phyloP scores from a whole-genome alignment of 2,113 vertebrate genomes.

The Platichthys stellatus region DNA sequence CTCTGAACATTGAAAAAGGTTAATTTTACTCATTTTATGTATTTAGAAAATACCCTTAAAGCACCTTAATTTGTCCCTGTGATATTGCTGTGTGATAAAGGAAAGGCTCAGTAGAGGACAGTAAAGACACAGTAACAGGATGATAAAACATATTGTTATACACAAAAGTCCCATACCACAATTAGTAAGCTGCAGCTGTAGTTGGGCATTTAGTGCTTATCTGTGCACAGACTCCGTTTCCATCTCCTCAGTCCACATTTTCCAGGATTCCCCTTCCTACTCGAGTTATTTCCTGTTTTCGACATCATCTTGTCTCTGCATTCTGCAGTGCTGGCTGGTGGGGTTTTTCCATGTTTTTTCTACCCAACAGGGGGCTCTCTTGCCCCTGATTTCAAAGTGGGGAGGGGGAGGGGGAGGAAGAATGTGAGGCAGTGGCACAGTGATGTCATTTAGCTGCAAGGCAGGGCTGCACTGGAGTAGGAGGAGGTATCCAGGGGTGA shows the following conservation, averaged over 20 bases:
- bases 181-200: not conserved
- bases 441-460: constrained; percentile 68
- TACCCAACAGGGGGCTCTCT: constrained; percentile 66
- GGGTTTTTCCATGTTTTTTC: not conserved
- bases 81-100: not conserved
- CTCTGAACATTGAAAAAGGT: too few species aligned
- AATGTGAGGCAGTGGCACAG: constrained; percentile 71
- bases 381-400: constrained; percentile 37
- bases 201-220: not conserved
- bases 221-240: not conserved
- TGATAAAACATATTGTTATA: not conserved
- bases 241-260: not conserved
- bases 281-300: constrained; percentile 56
- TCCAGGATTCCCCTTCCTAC: constrained; percentile 36
- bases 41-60: too few species aligned
- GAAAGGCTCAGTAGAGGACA: not conserved
- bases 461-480: constrained; percentile 40
- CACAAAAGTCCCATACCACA: not conserved
- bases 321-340: constrained; percentile 24
- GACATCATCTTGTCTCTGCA: not conserved
- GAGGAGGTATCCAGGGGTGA: constrained; percentile 41
- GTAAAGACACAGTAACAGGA: not conserved
- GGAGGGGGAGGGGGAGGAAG: constrained; percentile 17
- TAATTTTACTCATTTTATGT: too few species aligned
- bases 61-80: too few species aligned